Evolutionary conservation across 2,888 invertebrate genomes (phyloP).

Genomic region (Meiosimyza decipiens): DNA sequence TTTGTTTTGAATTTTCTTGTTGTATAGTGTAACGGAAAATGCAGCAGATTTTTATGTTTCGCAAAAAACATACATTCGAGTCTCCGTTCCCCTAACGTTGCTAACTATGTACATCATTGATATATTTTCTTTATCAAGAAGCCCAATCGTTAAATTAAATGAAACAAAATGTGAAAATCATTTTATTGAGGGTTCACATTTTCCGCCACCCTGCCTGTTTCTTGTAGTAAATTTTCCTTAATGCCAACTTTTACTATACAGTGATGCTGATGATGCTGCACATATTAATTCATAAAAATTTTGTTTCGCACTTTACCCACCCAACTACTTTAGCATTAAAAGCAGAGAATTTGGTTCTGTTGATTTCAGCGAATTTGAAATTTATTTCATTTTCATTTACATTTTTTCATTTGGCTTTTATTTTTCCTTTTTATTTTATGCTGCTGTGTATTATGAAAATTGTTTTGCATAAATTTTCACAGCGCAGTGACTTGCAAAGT

Average conservation of each 20-base stretch:
- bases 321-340: too few relatives aligned
- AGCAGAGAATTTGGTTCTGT: too few relatives aligned
- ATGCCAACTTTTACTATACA: too few relatives aligned
- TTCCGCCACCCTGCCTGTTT: too few relatives aligned
- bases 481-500: background rate
- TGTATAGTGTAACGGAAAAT: too few relatives aligned
- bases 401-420: too few relatives aligned
- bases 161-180: slow-evolving; percentile 30
- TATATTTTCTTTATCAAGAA: background rate
- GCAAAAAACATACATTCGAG: background rate
- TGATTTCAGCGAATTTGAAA: too few relatives aligned
- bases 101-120: background rate
- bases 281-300: slow-evolving; percentile 10
- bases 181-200: slow-evolving; percentile 22
- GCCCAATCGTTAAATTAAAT: slow-evolving; percentile 25
- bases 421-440: background rate
- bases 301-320: background rate
- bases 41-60: too few relatives aligned
- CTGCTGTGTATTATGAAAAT: background rate
- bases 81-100: too few relatives aligned
- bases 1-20: too few relatives aligned
- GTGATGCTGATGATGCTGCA: background rate
- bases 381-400: too few relatives aligned
- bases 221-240: too few relatives aligned
- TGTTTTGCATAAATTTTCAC: background rate